Percentiles rank a stretch among this genome's conserved stretches.
Evolutionary conservation across 2,113 vertebrate species (phyloP).

Genomic region (Dipodomys spectabilis): DNA sequence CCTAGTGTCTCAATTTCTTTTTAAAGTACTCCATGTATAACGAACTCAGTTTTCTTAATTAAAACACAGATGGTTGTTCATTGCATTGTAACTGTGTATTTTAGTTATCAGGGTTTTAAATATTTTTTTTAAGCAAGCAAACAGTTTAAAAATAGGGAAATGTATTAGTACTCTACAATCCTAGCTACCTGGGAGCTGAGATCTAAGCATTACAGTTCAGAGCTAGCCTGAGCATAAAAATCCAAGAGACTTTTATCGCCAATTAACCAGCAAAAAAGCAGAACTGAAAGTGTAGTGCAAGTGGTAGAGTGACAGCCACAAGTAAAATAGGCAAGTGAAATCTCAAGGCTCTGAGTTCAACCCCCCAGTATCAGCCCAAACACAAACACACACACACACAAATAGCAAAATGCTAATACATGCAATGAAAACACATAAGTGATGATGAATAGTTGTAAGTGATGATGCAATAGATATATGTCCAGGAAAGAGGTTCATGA

Average conservation of each 20-base stretch:
- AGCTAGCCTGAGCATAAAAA: too few relatives aligned
- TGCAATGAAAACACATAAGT: not conserved
- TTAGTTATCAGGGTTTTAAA: not conserved
- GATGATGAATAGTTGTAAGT: not conserved
- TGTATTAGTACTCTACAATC: too few relatives aligned
- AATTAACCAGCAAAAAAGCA: too few relatives aligned
- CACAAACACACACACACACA: too few relatives aligned
- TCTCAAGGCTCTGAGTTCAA: too few relatives aligned
- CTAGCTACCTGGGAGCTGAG: too few relatives aligned
- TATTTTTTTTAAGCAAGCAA: not conserved
- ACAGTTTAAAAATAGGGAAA: not conserved
- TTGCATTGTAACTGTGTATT: not conserved
- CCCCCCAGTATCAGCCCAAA: too few relatives aligned
- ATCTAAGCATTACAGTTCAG: too few relatives aligned
- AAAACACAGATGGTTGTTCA: not conserved
- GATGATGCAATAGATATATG: not conserved
- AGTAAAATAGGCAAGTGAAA: too few relatives aligned
- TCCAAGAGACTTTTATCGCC: too few relatives aligned
- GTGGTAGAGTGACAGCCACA: too few relatives aligned
- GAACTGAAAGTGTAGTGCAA: too few relatives aligned
- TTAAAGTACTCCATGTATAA: constrained; percentile 8
- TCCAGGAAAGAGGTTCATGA: not conserved
- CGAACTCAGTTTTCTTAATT: not conserved
- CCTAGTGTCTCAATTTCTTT: constrained; percentile 3
- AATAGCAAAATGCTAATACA: not conserved